Evolutionary conservation across 2,113 vertebrate genomes (phyloP), one percentile per base, ranked within the genome.

Genomic region (Malurus melanocephalus): DNA sequence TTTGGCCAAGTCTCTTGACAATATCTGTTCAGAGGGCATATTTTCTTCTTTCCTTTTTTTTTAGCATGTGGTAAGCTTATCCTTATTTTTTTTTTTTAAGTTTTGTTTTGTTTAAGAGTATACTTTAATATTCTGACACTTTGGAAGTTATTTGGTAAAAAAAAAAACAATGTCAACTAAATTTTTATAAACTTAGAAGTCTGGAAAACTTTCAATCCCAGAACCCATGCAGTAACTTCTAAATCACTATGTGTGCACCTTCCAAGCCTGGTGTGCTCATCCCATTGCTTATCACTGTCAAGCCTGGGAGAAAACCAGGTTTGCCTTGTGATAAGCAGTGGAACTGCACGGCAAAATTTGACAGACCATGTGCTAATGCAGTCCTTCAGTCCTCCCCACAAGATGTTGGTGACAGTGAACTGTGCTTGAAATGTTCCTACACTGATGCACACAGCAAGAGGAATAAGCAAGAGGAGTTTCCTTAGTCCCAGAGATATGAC

Each of bases 351-450:
- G 57, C 66, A 46, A 21, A 53, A n/a, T 66, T 7, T 46, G n/a
- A 33, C 4, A 9, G 38, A 53, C 38, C 46, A 12, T 0, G 0
- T 38, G n/a, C 28, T 73, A 8, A 13, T 40, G n/a, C 40, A 13
- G 27, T 52, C 16, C 5, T 19, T 59, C 45, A 52, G n/a, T 73
- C 2, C 0, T 66, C 7, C 13, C 27, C 27, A 32, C 0, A 7
- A 57, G 18, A 7, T 59, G 9, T 24, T 80, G 27, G 28, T 19
- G 52, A 4, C 23, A 24, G 2, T 59, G 59, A 51, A 14, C n/a
- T 38, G 59, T 27, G 9, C 38, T 45, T 57, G 35, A 23, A 64
- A 45, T 11, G 3, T 51, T 64, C 32, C 32, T 57, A 6, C 38
- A n/a, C 12, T 0, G 1, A 11, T 10, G 15, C 26, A 45, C 35